These are phyloP conservation scores for Lutraria lutraria DNA, from an alignment of 2,888 invertebrate genomes.

Conservation along the genomic window DNA sequence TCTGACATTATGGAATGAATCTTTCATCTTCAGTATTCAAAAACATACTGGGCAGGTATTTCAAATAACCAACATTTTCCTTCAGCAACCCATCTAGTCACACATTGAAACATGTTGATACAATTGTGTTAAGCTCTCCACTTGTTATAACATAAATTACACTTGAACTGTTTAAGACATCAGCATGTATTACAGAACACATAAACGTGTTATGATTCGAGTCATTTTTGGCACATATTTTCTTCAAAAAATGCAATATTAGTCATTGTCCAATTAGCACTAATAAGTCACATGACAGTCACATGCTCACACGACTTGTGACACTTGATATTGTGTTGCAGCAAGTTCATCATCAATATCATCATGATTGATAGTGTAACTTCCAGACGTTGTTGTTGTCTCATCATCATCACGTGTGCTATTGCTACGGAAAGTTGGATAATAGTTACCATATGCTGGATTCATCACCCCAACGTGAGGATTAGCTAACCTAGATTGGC, in stretches of 20 bases:
- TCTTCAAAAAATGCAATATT: constrained; percentile 8
- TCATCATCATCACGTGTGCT: constrained; percentile 69
- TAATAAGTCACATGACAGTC: constrained; percentile 14
- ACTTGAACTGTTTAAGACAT: constrained; percentile 24
- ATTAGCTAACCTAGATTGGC: constrained; percentile 44
- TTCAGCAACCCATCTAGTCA: too few species aligned
- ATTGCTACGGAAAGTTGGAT: constrained; percentile 54
- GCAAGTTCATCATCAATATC: constrained; percentile 71
- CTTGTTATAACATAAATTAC: neutral
- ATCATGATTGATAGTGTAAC: constrained; percentile 74
- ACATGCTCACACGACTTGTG: constrained; percentile 43
- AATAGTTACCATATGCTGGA: constrained; percentile 57
- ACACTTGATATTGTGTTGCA: constrained; percentile 52
- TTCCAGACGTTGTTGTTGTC: constrained; percentile 68
- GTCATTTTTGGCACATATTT: constrained; percentile 22
- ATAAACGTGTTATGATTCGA: neutral
- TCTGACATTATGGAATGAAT: too few species aligned
- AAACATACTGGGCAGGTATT: too few species aligned
- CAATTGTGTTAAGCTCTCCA: neutral
- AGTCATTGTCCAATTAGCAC: constrained; percentile 16
- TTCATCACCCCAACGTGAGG: constrained; percentile 52
- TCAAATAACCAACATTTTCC: too few species aligned
- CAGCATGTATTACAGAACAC: neutral
- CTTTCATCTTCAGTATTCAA: too few species aligned
- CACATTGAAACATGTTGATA: neutral